These are phyloP conservation scores for Catagonus wagneri DNA, from an alignment of 2,113 vertebrate species.

Conservation along the genomic window DNA sequence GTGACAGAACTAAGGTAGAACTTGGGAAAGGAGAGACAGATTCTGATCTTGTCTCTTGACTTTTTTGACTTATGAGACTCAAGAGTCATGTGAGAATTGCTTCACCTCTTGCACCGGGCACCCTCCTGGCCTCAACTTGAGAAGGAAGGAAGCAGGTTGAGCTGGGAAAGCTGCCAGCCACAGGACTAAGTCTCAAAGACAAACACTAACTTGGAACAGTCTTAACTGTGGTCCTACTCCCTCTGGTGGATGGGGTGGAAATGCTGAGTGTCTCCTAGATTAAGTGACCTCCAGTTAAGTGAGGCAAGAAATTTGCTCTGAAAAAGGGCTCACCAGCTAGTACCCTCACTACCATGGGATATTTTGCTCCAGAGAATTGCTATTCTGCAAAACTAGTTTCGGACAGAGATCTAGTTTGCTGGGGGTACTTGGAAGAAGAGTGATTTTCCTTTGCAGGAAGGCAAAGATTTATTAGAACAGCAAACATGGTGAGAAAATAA, in stretches of 20 bases:
- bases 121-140: neutral
- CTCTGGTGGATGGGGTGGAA: neutral
- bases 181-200: neutral
- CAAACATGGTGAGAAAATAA: neutral
- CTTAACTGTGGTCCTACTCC: neutral
- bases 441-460: neutral
- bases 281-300: neutral
- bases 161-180: neutral
- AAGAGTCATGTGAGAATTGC: neutral
- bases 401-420: neutral
- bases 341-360: no score
- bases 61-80: neutral
- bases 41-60: neutral
- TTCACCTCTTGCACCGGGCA: neutral
- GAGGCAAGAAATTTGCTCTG: neutral
- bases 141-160: neutral
- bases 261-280: neutral
- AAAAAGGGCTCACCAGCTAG: neutral
- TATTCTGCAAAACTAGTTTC: neutral
- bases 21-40: neutral
- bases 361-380: neutral
- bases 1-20: neutral
- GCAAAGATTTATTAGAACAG: neutral
- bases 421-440: neutral
- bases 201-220: neutral